Evolutionary conservation across 2,797 vertebrate genomes (phyloP).

Genomic region (Lithobates sylvaticus): DNA sequence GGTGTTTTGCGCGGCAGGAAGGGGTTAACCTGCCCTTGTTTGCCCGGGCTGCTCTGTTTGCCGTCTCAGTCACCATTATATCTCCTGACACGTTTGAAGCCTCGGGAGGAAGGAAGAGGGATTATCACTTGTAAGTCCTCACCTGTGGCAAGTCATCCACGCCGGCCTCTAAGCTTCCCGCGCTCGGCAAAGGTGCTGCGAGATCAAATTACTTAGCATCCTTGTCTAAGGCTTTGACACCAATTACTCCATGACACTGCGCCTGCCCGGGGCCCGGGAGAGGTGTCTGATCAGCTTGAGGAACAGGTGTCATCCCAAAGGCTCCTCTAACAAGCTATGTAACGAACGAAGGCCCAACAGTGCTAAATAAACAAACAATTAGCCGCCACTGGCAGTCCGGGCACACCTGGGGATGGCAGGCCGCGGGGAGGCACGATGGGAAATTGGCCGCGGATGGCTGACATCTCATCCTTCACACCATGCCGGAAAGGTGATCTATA

Average conservation of each 20-base stretch:
- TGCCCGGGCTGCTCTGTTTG: conserved; percentile 31
- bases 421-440: neutral
- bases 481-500: too few species aligned
- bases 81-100: conserved; percentile 36
- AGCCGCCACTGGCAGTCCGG: conserved; percentile 65
- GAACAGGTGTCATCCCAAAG: conserved; percentile 60
- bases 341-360: conserved; percentile 62
- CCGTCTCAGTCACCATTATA: conserved; percentile 11
- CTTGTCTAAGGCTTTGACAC: conserved; percentile 50
- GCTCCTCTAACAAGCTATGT: conserved; percentile 49
- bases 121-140: conserved; percentile 57
- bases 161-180: conserved; percentile 10
- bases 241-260: conserved; percentile 28
- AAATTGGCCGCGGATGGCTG: too few species aligned
- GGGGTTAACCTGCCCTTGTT: neutral
- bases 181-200: neutral
- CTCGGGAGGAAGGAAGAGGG: conserved; percentile 41
- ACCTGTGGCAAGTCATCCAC: conserved; percentile 51
- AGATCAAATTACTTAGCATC: conserved; percentile 56
- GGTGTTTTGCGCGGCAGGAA: too few species aligned
- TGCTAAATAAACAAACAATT: conserved; percentile 73
- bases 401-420: conserved; percentile 67
- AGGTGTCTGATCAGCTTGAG: conserved; percentile 11
- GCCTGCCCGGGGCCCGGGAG: conserved; percentile 29
- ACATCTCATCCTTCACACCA: too few species aligned